These are phyloP conservation scores for Chaetodon trifascialis DNA, from an alignment of 2,113 vertebrate species.

Conservation along the genomic window DNA sequence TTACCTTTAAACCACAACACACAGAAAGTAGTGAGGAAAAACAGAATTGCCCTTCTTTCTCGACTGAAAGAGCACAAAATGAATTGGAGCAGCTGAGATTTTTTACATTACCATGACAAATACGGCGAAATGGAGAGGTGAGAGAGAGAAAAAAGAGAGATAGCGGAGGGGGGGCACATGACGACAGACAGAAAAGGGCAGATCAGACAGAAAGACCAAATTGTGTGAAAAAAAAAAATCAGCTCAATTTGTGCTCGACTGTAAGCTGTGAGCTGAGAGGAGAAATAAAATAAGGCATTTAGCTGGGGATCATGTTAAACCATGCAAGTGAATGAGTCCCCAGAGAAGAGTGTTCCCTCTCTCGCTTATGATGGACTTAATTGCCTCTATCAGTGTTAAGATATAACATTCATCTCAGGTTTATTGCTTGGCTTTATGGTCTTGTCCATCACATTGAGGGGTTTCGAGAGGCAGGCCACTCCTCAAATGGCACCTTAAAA, in stretches of 20 bases:
- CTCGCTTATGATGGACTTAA: conserved; percentile 80
- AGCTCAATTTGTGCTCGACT: conserved; percentile 67
- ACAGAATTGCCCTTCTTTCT: conserved; percentile 79
- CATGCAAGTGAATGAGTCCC: conserved; percentile 79
- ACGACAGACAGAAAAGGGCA: conserved; percentile 70
- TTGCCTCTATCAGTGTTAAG: conserved; percentile 82
- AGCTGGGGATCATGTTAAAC: conserved; percentile 77
- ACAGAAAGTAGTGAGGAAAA: conserved; percentile 63
- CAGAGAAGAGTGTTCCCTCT: conserved; percentile 70
- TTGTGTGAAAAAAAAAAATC: conserved; percentile 53
- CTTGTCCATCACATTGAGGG: conserved; percentile 73
- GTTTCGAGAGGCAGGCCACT: conserved; percentile 66
- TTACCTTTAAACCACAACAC: conserved; percentile 74
- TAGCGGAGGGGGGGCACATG: conserved; percentile 27
- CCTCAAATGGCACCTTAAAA: conserved; percentile 69
- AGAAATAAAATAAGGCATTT: conserved; percentile 78
- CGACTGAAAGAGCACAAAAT: conserved; percentile 78
- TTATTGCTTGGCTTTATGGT: conserved; percentile 77
- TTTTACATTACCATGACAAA: conserved; percentile 77
- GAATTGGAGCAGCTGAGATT: conserved; percentile 76
- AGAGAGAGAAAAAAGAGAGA: conserved; percentile 24
- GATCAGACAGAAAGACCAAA: conserved; percentile 69
- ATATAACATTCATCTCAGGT: conserved; percentile 79
- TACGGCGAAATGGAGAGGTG: conserved; percentile 54
- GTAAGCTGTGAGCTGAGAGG: conserved; percentile 66